phyloP scores from a whole-genome alignment of 2,797 vertebrate species.

The Decapterus maruadsi region DNA sequence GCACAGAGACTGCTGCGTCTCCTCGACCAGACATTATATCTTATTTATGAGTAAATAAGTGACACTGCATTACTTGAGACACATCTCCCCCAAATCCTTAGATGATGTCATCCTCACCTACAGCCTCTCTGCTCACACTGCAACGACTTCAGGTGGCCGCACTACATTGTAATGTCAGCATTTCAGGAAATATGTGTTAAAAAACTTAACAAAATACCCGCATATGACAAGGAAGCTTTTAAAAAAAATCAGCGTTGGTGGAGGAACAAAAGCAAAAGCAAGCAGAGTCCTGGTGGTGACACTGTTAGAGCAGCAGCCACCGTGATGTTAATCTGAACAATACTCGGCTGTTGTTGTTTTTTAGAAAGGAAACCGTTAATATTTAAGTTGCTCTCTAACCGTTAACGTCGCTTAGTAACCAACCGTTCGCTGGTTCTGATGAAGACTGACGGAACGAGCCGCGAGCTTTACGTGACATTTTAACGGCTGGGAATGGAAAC shows the following conservation, averaged over 20 bases:
- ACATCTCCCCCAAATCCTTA: constrained; percentile 67
- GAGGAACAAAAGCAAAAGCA: neutral
- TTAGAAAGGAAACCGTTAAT: neutral
- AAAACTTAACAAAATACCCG: too few species aligned
- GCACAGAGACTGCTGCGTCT: neutral
- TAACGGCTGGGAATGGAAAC: constrained; percentile 14
- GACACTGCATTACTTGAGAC: constrained; percentile 71
- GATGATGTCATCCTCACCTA: constrained; percentile 80
- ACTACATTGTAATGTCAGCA: too few species aligned
- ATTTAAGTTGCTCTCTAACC: neutral
- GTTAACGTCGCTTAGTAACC: neutral
- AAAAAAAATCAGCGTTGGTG: too few species aligned
- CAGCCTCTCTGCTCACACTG: neutral
- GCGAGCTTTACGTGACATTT: constrained; percentile 42
- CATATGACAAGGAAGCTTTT: neutral
- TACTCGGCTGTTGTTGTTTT: neutral
- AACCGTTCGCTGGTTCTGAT: neutral
- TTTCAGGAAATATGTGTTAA: too few species aligned
- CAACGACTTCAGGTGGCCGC: too few species aligned
- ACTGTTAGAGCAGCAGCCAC: neutral
- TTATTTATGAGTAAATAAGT: constrained; percentile 36
- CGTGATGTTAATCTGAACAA: neutral
- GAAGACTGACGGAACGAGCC: neutral
- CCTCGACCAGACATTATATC: neutral
- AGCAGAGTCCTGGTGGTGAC: neutral